A percentile compares a stretch with the other conserved stretches of the same genome.
Evolutionary conservation across 2,888 invertebrate genomes (phyloP).

Genomic region (Reticulitermes lucifugus): DNA sequence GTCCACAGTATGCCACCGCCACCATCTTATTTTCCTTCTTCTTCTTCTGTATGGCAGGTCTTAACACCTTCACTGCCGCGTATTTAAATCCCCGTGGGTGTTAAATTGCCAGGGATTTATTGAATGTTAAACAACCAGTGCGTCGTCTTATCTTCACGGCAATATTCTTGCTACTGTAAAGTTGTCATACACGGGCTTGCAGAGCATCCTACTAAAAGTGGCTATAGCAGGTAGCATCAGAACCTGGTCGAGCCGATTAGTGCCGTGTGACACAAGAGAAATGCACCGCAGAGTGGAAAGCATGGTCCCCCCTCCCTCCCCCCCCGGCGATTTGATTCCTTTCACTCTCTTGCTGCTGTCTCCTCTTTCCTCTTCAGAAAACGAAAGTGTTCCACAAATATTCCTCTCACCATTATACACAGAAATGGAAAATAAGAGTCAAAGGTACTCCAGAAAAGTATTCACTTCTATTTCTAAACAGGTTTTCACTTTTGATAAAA

Average conservation of each 20-base stretch:
- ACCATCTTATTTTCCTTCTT: no score
- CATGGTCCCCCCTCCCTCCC: not conserved
- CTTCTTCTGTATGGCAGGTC: no score
- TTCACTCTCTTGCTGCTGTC: constrained; percentile 13
- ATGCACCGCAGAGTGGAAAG: not conserved
- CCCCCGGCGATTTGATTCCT: constrained; percentile 12
- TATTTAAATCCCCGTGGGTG: no score
- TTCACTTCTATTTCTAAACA: not conserved
- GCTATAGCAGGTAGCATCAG: not conserved
- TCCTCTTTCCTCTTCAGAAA: constrained; percentile 7
- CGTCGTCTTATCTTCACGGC: no score
- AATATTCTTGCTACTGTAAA: not conserved
- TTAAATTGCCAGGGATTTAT: no score
- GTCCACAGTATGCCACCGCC: no score
- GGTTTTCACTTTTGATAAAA: constrained; percentile 7
- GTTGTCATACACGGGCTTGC: not conserved
- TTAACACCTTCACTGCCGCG: no score
- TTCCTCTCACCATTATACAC: not conserved
- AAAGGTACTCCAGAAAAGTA: not conserved
- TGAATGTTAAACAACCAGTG: no score
- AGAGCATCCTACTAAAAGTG: not conserved
- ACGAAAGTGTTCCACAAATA: constrained; percentile 40
- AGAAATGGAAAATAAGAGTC: not conserved
- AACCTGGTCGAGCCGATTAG: not conserved
- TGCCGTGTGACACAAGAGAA: not conserved